Conservation (phyloP, 2,797 vertebrate genomes). For the Ibycter americanus region DNA sequence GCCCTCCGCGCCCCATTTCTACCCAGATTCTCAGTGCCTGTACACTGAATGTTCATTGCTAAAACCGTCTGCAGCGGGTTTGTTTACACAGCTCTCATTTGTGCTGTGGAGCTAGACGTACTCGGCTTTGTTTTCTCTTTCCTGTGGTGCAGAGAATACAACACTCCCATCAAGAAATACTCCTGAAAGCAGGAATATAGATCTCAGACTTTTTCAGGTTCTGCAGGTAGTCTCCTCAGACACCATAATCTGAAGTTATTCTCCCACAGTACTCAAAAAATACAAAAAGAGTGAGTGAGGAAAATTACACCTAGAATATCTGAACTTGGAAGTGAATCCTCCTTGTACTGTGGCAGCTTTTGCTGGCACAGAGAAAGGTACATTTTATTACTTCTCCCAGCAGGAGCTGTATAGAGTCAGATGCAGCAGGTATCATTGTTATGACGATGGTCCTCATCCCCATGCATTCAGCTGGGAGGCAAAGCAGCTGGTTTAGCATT, state of each 20-base stretch:
- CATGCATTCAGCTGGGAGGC: background rate
- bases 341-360: background rate
- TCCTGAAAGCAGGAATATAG: background rate
- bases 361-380: background rate
- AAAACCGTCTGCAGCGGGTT: background rate
- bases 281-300: background rate
- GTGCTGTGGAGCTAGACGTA: background rate
- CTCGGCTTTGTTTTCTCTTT: background rate
- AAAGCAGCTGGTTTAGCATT: background rate
- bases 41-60: background rate
- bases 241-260: background rate
- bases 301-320: background rate
- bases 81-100: background rate
- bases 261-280: background rate
- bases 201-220: background rate
- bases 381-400: background rate
- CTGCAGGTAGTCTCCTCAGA: background rate
- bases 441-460: background rate
- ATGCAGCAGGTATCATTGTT: constrained; percentile 1
- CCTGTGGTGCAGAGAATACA: background rate
- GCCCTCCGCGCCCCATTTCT: background rate
- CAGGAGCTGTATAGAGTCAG: constrained; percentile 15
- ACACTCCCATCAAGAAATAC: background rate
- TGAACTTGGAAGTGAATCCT: background rate
- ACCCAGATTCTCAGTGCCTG: background rate